Evolutionary conservation across 2,888 invertebrate genomes (phyloP).

Genomic region (Steromphala cineraria): DNA sequence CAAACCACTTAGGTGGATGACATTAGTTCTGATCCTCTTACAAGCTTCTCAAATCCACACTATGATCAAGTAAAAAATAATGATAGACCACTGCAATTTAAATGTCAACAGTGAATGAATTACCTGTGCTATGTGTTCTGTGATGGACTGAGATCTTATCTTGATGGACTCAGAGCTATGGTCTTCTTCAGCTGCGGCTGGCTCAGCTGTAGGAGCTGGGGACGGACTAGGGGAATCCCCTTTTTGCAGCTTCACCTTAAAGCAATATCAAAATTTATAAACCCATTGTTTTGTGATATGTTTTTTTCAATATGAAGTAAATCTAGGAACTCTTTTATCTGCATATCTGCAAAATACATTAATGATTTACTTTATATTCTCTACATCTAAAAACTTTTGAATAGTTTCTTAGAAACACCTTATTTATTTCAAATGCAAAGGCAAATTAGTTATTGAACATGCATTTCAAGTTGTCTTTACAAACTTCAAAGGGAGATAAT

Average conservation of each 20-base stretch:
- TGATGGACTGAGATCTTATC: constrained; percentile 63
- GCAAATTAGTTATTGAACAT: too few relatives aligned
- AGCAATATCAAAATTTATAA: background rate
- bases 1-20: too few relatives aligned
- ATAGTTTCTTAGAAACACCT: too few relatives aligned
- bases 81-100: background rate
- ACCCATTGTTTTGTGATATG: too few relatives aligned
- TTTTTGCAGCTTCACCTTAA: constrained; percentile 65
- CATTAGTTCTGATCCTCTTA: too few relatives aligned
- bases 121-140: constrained; percentile 66
- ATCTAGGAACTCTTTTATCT: too few relatives aligned
- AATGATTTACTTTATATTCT: too few relatives aligned
- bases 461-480: too few relatives aligned
- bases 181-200: constrained; percentile 35
- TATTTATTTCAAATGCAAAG: too few relatives aligned
- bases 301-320: too few relatives aligned
- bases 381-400: too few relatives aligned
- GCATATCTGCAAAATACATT: too few relatives aligned
- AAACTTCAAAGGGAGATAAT: background rate
- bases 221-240: constrained; percentile 45
- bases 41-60: background rate
- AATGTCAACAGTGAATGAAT: background rate
- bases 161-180: constrained; percentile 51
- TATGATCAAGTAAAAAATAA: background rate
- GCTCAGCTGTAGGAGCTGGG: constrained; percentile 47